A percentile compares a stretch with the other conserved stretches of the same genome.
phyloP scores from a whole-genome alignment of 2,888 invertebrate species.

The Schrankia costaestrigalis region DNA sequence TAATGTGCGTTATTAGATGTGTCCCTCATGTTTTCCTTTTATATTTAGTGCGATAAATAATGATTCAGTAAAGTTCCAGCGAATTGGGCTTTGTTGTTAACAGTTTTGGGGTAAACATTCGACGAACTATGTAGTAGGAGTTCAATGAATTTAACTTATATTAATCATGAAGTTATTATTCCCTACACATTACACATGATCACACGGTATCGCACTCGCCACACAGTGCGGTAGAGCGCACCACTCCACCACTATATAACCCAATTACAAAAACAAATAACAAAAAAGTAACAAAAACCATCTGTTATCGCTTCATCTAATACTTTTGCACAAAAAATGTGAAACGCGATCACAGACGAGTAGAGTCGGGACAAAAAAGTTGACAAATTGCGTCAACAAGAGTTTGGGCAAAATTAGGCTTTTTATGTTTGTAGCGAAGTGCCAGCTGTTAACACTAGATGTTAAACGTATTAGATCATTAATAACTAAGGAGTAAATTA shows the following conservation, averaged over 20 bases:
- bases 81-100: too few species aligned
- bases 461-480: too few species aligned
- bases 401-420: neutral
- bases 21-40: too few species aligned
- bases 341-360: constrained; percentile 2
- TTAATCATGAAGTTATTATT: too few species aligned
- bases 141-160: constrained; percentile 4
- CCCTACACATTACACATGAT: too few species aligned
- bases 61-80: too few species aligned
- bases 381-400: constrained; percentile 6
- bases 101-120: too few species aligned
- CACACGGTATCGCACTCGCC: neutral
- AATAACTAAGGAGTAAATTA: too few species aligned
- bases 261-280: constrained; percentile 4
- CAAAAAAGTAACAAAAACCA: constrained; percentile 1
- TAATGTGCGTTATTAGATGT: too few species aligned
- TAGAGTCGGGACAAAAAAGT: constrained; percentile 2
- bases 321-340: constrained; percentile 7
- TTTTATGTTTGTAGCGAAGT: neutral
- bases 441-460: too few species aligned
- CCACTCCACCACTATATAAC: neutral
- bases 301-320: constrained; percentile 5
- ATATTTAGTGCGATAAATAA: too few species aligned
- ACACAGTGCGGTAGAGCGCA: neutral
- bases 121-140: too few species aligned